A percentile compares a stretch with the other conserved stretches of the same genome.
Evolutionary conservation across 2,888 invertebrate genomes (phyloP).

Genomic region (Nomada flava): DNA sequence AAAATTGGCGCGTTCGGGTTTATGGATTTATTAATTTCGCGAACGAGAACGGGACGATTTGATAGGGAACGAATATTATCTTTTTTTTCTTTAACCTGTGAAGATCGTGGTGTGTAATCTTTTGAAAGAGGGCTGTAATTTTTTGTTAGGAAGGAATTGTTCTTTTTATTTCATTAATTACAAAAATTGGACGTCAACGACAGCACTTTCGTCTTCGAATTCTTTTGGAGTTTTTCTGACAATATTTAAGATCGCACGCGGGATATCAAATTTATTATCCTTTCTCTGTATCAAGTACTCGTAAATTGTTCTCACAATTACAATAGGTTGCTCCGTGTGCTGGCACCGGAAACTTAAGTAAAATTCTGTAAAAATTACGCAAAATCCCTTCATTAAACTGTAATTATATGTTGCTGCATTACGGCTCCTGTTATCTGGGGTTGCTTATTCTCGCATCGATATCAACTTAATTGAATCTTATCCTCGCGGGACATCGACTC

Average conservation of each 20-base stretch:
- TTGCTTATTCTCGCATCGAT: slow-evolving; percentile 49
- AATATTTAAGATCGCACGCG: no score
- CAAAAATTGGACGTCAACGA: neutral
- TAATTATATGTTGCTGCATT: slow-evolving; percentile 22
- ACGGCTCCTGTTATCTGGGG: slow-evolving; percentile 17
- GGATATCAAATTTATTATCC: no score
- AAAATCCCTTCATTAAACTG: slow-evolving; percentile 26
- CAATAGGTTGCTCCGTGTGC: neutral
- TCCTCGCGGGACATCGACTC: slow-evolving; percentile 56
- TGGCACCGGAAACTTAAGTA: neutral
- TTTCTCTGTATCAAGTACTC: no score
- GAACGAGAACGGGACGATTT: neutral
- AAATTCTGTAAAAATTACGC: neutral
- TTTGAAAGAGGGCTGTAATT: neutral
- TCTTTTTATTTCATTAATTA: neutral
- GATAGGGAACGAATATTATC: neutral
- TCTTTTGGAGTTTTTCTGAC: no score
- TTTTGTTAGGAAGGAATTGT: neutral
- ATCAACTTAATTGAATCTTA: slow-evolving; percentile 66
- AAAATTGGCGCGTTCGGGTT: slow-evolving; percentile 33
- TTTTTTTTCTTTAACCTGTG: neutral
- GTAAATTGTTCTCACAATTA: no score
- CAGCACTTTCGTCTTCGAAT: no score
- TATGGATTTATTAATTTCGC: slow-evolving; percentile 31
- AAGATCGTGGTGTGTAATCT: neutral